A percentile compares a stretch with the other conserved stretches of the same genome.
phyloP scores from a whole-genome alignment of 2,113 vertebrate species.

The Megaptera novaeangliae region DNA sequence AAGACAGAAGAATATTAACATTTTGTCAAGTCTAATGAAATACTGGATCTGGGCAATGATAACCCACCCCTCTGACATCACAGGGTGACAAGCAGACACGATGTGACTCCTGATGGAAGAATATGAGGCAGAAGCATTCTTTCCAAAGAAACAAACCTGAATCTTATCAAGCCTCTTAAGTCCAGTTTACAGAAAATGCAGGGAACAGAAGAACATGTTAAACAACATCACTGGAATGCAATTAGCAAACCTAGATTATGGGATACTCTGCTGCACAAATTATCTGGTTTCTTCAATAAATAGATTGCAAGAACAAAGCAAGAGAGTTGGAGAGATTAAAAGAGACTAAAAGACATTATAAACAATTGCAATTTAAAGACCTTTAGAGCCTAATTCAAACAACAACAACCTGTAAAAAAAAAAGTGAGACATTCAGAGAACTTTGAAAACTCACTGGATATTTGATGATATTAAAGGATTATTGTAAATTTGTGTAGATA shows the following conservation, averaged over 20 bases:
- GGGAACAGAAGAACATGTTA: background rate
- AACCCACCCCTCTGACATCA: background rate
- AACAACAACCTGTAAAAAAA: background rate
- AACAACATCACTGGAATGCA: background rate
- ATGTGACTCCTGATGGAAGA: background rate
- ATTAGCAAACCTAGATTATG: background rate
- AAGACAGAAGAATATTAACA: background rate
- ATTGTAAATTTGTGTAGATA: constrained; percentile 11
- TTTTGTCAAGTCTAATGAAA: background rate
- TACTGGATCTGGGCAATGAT: background rate
- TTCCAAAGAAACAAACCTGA: background rate
- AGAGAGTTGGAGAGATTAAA: background rate
- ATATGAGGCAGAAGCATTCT: background rate
- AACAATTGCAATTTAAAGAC: background rate
- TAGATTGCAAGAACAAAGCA: background rate
- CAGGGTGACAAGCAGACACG: background rate
- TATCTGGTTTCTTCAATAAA: background rate
- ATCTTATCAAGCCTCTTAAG: background rate
- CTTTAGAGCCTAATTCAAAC: background rate
- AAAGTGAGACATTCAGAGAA: background rate
- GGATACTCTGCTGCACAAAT: background rate
- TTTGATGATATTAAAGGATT: background rate
- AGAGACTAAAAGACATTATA: background rate
- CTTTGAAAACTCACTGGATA: background rate
- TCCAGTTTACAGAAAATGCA: background rate